phyloP scores from a whole-genome alignment of 2,797 vertebrate species.

The Microhierax caerulescens region DNA sequence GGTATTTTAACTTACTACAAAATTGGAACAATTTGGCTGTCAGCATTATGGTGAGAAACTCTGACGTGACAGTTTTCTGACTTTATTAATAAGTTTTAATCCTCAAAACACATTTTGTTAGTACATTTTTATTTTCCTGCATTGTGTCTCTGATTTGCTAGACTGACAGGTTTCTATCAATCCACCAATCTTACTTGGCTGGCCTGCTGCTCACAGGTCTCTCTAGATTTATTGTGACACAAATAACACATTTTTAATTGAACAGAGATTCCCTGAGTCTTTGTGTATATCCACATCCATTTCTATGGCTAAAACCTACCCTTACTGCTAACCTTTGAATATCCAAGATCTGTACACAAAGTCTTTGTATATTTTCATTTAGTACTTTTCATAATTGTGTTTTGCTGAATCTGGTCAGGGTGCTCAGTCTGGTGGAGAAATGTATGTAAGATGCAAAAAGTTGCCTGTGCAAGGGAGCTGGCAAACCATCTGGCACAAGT shows the following conservation, averaged over 20 bases:
- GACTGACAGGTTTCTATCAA: not conserved
- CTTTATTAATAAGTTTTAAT: slow-evolving; percentile 63
- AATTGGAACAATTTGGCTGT: slow-evolving; percentile 53
- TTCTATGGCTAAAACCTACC: not conserved
- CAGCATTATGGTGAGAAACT: slow-evolving; percentile 56
- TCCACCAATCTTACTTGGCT: slow-evolving; percentile 59
- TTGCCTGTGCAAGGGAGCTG: not conserved
- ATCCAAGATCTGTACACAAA: not conserved
- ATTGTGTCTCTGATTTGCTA: slow-evolving; percentile 22
- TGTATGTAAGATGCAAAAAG: not conserved
- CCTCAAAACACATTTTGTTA: slow-evolving; percentile 54
- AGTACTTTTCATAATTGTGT: not conserved
- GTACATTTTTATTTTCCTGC: not conserved
- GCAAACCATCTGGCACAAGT: not conserved
- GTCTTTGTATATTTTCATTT: not conserved
- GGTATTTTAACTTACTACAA: not conserved
- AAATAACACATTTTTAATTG: not conserved
- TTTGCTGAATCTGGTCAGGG: not conserved
- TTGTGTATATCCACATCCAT: not conserved
- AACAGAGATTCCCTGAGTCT: not conserved
- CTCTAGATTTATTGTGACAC: not conserved
- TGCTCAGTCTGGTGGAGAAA: not conserved
- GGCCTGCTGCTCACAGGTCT: not conserved
- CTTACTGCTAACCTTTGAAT: not conserved
- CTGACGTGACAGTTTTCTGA: slow-evolving; percentile 61